Conservation (phyloP, 2,797 vertebrate species). For the Pristis pectinata region DNA sequence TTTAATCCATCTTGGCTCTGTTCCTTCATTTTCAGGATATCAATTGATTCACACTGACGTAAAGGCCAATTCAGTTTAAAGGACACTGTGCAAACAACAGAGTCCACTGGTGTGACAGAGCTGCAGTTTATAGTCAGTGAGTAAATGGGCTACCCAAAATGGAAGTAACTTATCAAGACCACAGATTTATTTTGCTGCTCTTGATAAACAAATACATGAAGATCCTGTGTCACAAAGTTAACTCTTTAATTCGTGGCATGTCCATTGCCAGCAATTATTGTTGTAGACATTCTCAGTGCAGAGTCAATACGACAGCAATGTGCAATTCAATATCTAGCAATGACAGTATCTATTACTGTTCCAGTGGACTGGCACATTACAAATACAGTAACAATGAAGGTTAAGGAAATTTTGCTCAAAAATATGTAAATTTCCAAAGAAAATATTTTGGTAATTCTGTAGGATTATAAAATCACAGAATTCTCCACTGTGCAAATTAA, state of each 20-base stretch:
- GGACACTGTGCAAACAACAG: background rate
- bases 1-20: background rate
- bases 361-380: background rate
- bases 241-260: background rate
- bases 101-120: background rate
- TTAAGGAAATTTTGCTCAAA: background rate
- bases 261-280: background rate
- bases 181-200: slow-evolving; percentile 2
- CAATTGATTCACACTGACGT: background rate
- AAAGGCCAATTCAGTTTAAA: slow-evolving; percentile 30
- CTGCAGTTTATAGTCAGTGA: background rate
- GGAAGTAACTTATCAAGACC: background rate
- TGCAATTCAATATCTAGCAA: background rate
- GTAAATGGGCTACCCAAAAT: slow-evolving; percentile 32
- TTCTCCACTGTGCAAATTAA: background rate
- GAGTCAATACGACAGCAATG: background rate
- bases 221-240: background rate
- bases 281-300: background rate
- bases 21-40: background rate
- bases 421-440: background rate
- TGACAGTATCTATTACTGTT: background rate
- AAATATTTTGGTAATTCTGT: background rate
- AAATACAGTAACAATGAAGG: background rate
- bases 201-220: background rate
- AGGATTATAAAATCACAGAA: background rate